Conservation (phyloP, 2,888 invertebrate species). For the Phyllotreta cruciferae region DNA sequence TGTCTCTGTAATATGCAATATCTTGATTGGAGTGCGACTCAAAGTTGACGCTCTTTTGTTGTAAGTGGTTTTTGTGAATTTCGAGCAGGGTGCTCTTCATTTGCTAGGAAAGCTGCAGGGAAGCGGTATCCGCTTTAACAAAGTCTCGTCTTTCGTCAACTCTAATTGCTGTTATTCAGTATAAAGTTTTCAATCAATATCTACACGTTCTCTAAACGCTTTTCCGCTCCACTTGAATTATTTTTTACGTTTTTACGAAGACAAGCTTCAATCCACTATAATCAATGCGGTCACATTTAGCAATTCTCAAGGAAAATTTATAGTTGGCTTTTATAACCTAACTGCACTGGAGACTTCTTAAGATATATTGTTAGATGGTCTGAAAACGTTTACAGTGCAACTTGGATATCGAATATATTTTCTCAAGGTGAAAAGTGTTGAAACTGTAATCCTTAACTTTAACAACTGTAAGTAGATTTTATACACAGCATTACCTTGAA, state of each 20-base stretch:
- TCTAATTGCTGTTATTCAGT: constrained; percentile 11
- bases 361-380: constrained; percentile 15
- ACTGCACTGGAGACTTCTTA: constrained; percentile 19
- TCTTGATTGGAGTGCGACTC: constrained; percentile 30
- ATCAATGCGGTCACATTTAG: constrained; percentile 17
- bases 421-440: constrained; percentile 25
- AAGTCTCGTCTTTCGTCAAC: constrained; percentile 5
- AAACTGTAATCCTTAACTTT: constrained; percentile 6
- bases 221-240: too few species aligned
- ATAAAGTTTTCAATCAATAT: neutral
- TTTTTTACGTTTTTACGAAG: too few species aligned
- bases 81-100: constrained; percentile 17
- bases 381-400: constrained; percentile 30
- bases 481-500: neutral
- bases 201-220: too few species aligned
- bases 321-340: constrained; percentile 22
- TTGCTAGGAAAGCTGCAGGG: constrained; percentile 1
- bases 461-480: neutral
- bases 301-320: constrained; percentile 12
- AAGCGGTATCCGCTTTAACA: constrained; percentile 10
- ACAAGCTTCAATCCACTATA: neutral
- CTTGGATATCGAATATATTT: constrained; percentile 23
- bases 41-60: constrained; percentile 25
- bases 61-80: constrained; percentile 21
- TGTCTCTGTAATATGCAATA: constrained; percentile 26